These are phyloP conservation scores for Phalangium opilio DNA, from an alignment of 2,888 invertebrate genomes.

Conservation along the genomic window DNA sequence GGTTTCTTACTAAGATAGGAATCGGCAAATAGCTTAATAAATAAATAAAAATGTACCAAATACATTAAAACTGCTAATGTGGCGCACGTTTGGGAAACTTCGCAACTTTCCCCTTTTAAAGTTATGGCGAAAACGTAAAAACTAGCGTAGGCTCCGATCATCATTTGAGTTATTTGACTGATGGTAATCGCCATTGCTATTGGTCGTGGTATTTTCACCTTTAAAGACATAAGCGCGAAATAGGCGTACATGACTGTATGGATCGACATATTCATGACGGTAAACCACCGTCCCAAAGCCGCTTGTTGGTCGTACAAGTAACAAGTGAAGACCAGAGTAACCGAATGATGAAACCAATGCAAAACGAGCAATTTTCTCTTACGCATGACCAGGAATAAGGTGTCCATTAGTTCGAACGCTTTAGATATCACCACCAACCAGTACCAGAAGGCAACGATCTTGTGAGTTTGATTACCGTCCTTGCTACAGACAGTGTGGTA, in stretches of 20 bases:
- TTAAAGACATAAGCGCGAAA: slow-evolving; percentile 69
- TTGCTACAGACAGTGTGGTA: slow-evolving; percentile 91
- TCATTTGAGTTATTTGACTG: slow-evolving; percentile 81
- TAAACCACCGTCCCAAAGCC: slow-evolving; percentile 57
- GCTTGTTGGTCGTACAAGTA: slow-evolving; percentile 46
- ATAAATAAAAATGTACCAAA: slow-evolving; percentile 79
- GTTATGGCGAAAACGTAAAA: slow-evolving; percentile 58
- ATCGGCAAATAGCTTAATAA: slow-evolving; percentile 83
- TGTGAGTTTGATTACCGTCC: slow-evolving; percentile 65
- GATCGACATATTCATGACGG: slow-evolving; percentile 84
- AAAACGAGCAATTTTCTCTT: slow-evolving; percentile 87
- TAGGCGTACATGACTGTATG: slow-evolving; percentile 83
- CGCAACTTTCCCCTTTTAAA: slow-evolving; percentile 50
- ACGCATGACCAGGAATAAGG: slow-evolving; percentile 70
- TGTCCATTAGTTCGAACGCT: slow-evolving; percentile 82
- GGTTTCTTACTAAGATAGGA: slow-evolving; percentile 40
- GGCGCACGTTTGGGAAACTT: slow-evolving; percentile 67
- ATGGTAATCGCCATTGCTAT: slow-evolving; percentile 80
- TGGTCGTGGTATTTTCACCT: slow-evolving; percentile 54
- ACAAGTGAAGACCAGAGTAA: slow-evolving; percentile 88
- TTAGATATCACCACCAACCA: slow-evolving; percentile 94
- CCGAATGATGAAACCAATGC: slow-evolving; percentile 94
- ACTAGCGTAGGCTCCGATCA: slow-evolving; percentile 77
- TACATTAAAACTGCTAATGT: slow-evolving; percentile 81
- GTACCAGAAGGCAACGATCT: slow-evolving; percentile 92